Evolutionary conservation across 2,113 vertebrate species (phyloP), one percentile per base, ranked within the genome.

Genomic region (Gallinago media): DNA sequence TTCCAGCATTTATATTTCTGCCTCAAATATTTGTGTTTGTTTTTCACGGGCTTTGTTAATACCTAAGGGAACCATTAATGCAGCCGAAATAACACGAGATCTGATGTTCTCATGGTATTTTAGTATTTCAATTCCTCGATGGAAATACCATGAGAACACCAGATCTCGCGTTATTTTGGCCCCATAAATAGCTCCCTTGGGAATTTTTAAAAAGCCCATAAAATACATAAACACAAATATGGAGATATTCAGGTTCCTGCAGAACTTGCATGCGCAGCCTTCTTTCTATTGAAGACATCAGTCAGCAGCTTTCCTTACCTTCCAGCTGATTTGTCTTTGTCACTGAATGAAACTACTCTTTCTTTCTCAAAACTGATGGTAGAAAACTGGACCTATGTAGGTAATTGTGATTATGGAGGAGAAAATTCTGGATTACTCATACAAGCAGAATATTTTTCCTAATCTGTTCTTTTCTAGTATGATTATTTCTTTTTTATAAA

Each of bases 201-300:
- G 97, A 75, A 90, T 95, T 93, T 84, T 87, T 56, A 77, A 95
- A 92, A 96, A 96, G 89, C 94, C 89, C 89, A 83, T 96, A 94
- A 96, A 96, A 96, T 94, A 91, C 84, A 97, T 94, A 95, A 92
- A 94, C 94, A 92, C 95, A 95, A 97, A 96, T 94, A 94, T 89
- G 96, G 95, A 96, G 92, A 96, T 92, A 65, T 13, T 16, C 88
- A 59, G 91, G 95, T 67, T 95, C 70, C 94, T 75, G 94, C 72
- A 25, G 32, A 95, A 94, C 81, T 89, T 89, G 93, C 91, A 73
- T 21, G 94, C 49, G 25, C 89, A 89, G 95, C 88, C 96, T 44
- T 65, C 88, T 36, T n/a, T 21, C 78, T 40, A 14, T 29, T 44
- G 87, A 73, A 77, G 91, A 23, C 93, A 85, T 83, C 93, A 88